Evolutionary conservation across 2,888 invertebrate species (phyloP), one percentile per base, ranked within the genome.

Genomic region (Scelioninae gen. 2): DNA sequence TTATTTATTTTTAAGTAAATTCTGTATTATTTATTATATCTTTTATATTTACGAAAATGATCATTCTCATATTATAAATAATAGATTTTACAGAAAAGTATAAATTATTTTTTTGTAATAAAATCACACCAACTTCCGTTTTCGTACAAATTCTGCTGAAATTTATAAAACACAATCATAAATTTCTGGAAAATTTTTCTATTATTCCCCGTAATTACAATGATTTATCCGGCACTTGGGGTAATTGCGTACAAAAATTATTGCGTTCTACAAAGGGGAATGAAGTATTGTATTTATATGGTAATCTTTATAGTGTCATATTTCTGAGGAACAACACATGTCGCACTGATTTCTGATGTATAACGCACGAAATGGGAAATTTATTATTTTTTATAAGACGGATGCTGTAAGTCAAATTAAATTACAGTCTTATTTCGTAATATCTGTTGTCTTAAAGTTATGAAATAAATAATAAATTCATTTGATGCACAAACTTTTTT

Each of bases 151-250:
- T n/a, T n/a, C n/a, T n/a, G n/a, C n/a, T n/a, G n/a, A n/a, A n/a
- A n/a, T n/a, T n/a, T n/a, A n/a, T n/a, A n/a, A n/a, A n/a, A n/a
- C n/a, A n/a, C n/a, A n/a, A n/a, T n/a, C n/a, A n/a, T n/a, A n/a
- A n/a, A n/a, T n/a, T n/a, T n/a, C n/a, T n/a, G n/a, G n/a, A n/a
- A n/a, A n/a, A n/a, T n/a, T 10, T n/a, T 18, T 57, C 5, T 19
- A 19, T 55, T 55, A 55, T 25, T 41, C 13, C 7, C n/a, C 10
- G 16, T 41, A 41, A 55, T 22, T 55, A 55, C n/a, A 3, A 28
- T 39, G 55, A 55, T 55, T 55, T 41, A 39, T 41, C 3, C 1
- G 4, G 13, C 16, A 28, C 41, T 55, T 41, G 16, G 28, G 37
- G 9, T 37, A 39, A 37, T 53, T 53, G 13, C 10, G n/a, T 2